Evolutionary conservation across 2,888 invertebrate species (phyloP).

Genomic region (Campoplex nolae): DNA sequence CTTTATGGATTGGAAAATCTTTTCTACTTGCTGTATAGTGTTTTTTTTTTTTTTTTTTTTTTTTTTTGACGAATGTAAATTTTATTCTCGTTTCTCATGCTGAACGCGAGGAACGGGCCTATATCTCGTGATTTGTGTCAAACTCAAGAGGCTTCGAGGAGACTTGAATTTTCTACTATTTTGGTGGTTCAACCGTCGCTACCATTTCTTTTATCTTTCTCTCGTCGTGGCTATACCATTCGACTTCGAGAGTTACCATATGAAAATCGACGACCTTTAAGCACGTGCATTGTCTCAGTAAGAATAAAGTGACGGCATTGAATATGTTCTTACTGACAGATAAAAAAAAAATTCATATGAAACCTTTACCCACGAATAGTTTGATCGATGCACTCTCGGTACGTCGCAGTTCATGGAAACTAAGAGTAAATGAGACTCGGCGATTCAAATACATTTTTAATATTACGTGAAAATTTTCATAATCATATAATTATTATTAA

Average conservation of each 20-base stretch:
- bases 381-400: slow-evolving; percentile 64
- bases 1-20: slow-evolving; percentile 45
- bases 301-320: slow-evolving; percentile 40
- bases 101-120: neutral
- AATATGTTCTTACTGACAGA: slow-evolving; percentile 40
- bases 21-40: slow-evolving; percentile 9
- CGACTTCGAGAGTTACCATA: slow-evolving; percentile 24
- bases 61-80: slow-evolving; percentile 55
- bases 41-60: neutral
- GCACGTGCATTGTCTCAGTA: slow-evolving; percentile 15
- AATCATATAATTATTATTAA: neutral
- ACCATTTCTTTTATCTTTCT: neutral
- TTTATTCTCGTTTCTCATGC: slow-evolving; percentile 59
- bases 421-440: neutral
- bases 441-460: neutral
- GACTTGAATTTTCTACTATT: slow-evolving; percentile 32
- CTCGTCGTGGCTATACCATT: slow-evolving; percentile 26
- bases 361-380: slow-evolving; percentile 37
- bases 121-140: slow-evolving; percentile 59
- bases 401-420: neutral
- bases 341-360: slow-evolving; percentile 36
- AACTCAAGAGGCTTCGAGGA: slow-evolving; percentile 41
- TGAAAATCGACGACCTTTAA: slow-evolving; percentile 54
- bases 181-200: slow-evolving; percentile 2
- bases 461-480: neutral